Conservation (phyloP, 2,797 vertebrate genomes). For the Carduelis carduelis region DNA sequence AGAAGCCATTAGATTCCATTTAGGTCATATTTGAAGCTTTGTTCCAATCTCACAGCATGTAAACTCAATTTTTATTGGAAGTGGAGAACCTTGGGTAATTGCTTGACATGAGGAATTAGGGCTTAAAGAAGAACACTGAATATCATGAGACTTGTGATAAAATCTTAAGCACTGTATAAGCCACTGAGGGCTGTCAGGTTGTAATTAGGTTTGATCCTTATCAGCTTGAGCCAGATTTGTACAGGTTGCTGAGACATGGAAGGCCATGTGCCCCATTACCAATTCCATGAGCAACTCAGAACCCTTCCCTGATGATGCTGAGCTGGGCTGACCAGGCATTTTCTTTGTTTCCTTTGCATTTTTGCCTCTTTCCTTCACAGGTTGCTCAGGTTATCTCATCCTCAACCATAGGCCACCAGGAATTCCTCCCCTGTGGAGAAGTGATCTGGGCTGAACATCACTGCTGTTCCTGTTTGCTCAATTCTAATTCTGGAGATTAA, state of each 20-base stretch:
- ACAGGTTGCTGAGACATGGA: background rate
- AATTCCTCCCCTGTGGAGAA: background rate
- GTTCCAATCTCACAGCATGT: background rate
- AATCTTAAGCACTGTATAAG: constrained; percentile 10
- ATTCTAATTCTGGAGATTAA: background rate
- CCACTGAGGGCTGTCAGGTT: background rate
- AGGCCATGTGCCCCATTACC: background rate
- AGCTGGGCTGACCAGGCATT: background rate
- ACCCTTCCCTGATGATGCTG: background rate
- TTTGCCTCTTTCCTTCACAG: background rate
- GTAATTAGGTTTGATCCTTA: constrained; percentile 32
- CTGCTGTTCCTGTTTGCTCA: background rate
- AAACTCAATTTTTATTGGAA: background rate
- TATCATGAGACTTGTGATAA: constrained; percentile 24
- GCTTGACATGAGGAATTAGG: constrained; percentile 12
- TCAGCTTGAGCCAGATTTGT: constrained; percentile 17
- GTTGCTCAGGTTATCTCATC: background rate
- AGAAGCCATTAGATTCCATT: background rate
- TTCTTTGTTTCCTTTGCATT: background rate
- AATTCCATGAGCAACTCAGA: background rate
- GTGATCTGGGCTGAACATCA: background rate
- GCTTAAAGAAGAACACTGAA: background rate
- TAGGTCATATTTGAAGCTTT: background rate
- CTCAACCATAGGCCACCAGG: background rate
- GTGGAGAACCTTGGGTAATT: background rate